A percentile compares a stretch with the other conserved stretches of the same genome.
phyloP scores from a whole-genome alignment of 2,888 invertebrate species.

The Leucania comma region DNA sequence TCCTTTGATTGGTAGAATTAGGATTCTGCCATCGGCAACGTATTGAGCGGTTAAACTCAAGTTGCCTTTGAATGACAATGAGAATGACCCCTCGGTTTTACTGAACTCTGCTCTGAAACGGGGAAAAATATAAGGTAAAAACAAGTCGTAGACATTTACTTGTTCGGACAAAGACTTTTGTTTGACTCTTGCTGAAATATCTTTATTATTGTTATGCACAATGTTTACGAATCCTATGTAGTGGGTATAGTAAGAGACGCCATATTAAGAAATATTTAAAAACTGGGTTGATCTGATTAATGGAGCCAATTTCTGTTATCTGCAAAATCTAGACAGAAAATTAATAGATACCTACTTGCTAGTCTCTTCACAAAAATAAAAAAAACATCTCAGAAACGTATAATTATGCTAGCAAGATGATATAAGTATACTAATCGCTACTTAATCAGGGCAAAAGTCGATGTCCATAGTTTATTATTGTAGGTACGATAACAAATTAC shows the following conservation, averaged over 20 bases:
- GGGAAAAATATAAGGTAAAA: background rate
- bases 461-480: slow-evolving; percentile 16
- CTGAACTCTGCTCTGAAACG: slow-evolving; percentile 78
- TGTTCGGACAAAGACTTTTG: background rate
- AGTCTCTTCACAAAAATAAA: background rate
- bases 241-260: no score
- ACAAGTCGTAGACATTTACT: background rate
- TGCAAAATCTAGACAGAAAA: background rate
- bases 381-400: background rate
- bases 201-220: background rate
- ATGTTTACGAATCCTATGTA: background rate
- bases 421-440: background rate
- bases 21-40: slow-evolving; percentile 85
- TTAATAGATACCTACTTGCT: no score
- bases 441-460: slow-evolving; percentile 22
- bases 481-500: slow-evolving; percentile 18
- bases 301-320: background rate
- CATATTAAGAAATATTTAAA: background rate
- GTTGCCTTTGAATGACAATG: slow-evolving; percentile 78
- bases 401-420: background rate
- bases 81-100: slow-evolving; percentile 75
- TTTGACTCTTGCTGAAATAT: background rate
- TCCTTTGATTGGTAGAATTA: slow-evolving; percentile 89
- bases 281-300: background rate
- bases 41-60: slow-evolving; percentile 85